Conservation (phyloP, 2,888 invertebrate genomes). For the Mongoloraphidia duomilia region DNA sequence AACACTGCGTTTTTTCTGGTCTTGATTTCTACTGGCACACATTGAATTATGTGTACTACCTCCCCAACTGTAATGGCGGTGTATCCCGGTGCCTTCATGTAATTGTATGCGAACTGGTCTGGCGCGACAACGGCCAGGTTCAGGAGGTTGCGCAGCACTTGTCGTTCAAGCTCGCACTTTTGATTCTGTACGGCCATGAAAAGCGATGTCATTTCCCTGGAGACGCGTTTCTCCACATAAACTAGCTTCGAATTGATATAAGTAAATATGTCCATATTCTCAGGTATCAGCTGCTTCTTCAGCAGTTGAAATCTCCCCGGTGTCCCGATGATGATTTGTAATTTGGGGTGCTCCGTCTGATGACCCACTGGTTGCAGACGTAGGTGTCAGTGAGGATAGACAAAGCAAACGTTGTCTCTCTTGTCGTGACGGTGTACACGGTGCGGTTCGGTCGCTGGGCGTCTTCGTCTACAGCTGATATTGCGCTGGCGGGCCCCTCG, state of each 20-base stretch:
- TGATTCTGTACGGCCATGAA: background rate
- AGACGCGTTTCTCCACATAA: background rate
- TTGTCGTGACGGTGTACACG: no score
- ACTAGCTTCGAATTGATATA: background rate
- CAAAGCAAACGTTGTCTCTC: no score
- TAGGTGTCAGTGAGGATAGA: no score
- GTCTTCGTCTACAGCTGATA: no score
- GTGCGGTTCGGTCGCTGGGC: no score
- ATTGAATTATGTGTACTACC: constrained; percentile 15
- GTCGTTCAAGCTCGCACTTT: background rate
- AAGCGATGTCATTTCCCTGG: background rate
- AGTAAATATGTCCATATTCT: background rate
- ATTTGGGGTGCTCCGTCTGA: no score
- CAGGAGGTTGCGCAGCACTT: background rate
- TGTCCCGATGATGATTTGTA: no score
- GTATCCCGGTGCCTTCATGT: background rate
- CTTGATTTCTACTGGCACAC: constrained; percentile 13
- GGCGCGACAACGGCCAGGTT: background rate
- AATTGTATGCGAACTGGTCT: background rate
- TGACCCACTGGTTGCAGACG: no score
- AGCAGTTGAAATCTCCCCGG: no score
- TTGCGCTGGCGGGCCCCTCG: no score
- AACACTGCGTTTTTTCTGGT: constrained; percentile 13
- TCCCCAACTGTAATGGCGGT: background rate
- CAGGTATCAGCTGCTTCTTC: background rate